These are phyloP conservation scores for Portunus trituberculatus DNA, from an alignment of 1,140 invertebrate genomes.

Conservation along the genomic window DNA sequence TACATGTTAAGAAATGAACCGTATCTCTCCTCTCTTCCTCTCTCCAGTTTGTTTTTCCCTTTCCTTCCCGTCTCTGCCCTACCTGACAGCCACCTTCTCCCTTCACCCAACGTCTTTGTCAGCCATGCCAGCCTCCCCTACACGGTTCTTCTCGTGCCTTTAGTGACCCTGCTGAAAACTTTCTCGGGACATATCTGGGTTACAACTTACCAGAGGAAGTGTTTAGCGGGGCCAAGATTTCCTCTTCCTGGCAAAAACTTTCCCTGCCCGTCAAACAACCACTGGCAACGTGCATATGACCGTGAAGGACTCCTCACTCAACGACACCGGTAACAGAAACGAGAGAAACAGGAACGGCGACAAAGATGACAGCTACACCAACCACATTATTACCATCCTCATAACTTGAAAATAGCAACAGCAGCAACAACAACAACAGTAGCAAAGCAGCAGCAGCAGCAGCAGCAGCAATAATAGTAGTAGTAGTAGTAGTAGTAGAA, in stretches of 20 bases:
- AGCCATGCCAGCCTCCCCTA: neutral
- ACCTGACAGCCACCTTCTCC: too few species aligned
- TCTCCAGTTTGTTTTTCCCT: too few species aligned
- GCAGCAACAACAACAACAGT: neutral
- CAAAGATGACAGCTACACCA: too few species aligned
- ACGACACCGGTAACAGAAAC: too few species aligned
- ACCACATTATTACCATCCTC: too few species aligned
- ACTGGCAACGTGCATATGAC: too few species aligned
- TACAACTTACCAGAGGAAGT: neutral
- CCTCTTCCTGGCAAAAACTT: neutral
- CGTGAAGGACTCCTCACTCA: too few species aligned
- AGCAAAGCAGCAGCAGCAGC: neutral
- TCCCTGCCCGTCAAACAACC: neutral
- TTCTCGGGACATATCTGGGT: slow-evolving; percentile 10
- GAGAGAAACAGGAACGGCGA: too few species aligned
- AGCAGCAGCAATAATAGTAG: neutral
- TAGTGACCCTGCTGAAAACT: neutral
- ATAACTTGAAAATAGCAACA: neutral
- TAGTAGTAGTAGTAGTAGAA: slow-evolving; percentile 2
- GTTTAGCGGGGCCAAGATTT: neutral
- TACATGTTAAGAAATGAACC: too few species aligned
- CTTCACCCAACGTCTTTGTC: too few species aligned
- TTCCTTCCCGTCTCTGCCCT: too few species aligned
- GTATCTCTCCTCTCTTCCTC: too few species aligned
- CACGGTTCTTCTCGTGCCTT: neutral